phyloP scores from a whole-genome alignment of 2,888 invertebrate species.

The Baronia brevicornis region DNA sequence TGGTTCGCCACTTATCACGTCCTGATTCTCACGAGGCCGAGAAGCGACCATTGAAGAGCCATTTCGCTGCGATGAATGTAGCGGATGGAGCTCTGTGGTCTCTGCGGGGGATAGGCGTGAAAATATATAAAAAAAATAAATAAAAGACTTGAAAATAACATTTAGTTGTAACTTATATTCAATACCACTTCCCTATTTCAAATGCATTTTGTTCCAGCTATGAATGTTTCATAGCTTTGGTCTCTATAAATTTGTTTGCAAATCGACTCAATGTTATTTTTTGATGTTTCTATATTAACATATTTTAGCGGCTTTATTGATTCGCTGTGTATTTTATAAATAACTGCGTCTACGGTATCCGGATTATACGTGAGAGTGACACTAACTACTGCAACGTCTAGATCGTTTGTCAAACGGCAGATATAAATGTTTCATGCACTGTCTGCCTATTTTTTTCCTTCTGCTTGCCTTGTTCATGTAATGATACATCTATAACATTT shows the following conservation, averaged over 20 bases:
- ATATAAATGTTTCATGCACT: constrained; percentile 45
- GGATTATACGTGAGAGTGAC: constrained; percentile 45
- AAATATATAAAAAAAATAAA: too few relatives aligned
- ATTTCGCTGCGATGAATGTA: too few relatives aligned
- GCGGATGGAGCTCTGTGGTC: too few relatives aligned
- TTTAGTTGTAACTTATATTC: too few relatives aligned
- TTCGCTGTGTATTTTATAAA: constrained; percentile 39
- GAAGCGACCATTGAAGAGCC: too few relatives aligned
- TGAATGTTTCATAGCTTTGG: constrained; percentile 47
- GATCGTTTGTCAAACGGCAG: constrained; percentile 52
- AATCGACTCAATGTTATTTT: constrained; percentile 31
- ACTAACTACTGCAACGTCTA: constrained; percentile 53
- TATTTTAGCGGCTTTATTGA: constrained; percentile 35
- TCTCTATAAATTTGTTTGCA: constrained; percentile 42
- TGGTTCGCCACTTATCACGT: too few relatives aligned
- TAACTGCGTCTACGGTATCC: constrained; percentile 26
- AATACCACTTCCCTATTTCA: constrained; percentile 23
- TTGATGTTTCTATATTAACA: constrained; percentile 41
- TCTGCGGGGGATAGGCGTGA: too few relatives aligned
- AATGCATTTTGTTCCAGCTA: constrained; percentile 35
- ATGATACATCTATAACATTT: constrained; percentile 20
- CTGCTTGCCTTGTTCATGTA: constrained; percentile 7
- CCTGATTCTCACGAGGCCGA: too few relatives aligned
- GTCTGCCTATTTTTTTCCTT: constrained; percentile 18
- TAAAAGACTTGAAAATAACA: too few relatives aligned